Percentiles rank a stretch among this genome's conserved stretches.
Evolutionary conservation across 2,888 invertebrate genomes (phyloP).

Genomic region (Brachycybe producta): DNA sequence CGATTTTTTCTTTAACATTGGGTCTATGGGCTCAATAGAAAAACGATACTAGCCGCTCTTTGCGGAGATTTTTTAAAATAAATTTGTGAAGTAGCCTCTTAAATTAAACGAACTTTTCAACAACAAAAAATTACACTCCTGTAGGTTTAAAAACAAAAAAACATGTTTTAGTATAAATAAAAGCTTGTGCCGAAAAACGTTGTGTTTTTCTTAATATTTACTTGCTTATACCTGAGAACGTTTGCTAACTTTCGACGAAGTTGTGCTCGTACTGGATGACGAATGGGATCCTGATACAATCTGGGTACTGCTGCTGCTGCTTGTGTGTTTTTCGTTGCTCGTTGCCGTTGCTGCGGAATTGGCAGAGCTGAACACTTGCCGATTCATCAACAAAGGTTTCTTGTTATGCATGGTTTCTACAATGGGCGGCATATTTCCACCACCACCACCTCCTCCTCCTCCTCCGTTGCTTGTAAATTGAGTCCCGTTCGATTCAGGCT

Average conservation of each 20-base stretch:
- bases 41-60: too few species aligned
- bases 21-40: too few species aligned
- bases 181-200: background rate
- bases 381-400: constrained; percentile 4
- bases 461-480: constrained; percentile 38
- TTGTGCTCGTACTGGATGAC: constrained; percentile 25
- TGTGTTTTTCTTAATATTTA: background rate
- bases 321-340: background rate
- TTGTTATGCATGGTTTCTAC: constrained; percentile 51
- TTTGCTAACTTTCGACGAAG: background rate
- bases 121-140: background rate
- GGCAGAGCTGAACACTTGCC: background rate
- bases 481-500: background rate
- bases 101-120: too few species aligned
- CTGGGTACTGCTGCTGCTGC: constrained; percentile 16
- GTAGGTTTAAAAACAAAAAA: background rate
- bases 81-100: too few species aligned
- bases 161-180: background rate
- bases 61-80: too few species aligned
- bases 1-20: too few species aligned
- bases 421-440: constrained; percentile 48
- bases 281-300: constrained; percentile 30
- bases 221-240: constrained; percentile 28
- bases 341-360: background rate
- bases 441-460: background rate